These are phyloP conservation scores for Brachycybe producta DNA, from an alignment of 2,888 invertebrate genomes.

Conservation along the genomic window DNA sequence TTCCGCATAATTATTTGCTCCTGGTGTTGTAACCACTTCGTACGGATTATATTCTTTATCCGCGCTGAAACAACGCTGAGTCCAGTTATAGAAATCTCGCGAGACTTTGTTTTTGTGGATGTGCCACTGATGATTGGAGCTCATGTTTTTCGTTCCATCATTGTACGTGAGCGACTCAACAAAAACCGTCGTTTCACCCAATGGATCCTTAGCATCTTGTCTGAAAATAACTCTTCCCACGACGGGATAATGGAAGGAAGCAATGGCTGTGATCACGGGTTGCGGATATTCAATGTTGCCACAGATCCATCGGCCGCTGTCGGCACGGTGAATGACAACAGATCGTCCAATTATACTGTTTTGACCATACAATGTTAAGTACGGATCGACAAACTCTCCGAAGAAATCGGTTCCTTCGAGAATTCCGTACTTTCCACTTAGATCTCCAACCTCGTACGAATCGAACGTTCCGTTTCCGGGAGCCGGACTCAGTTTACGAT, in stretches of 20 bases:
- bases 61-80: slow-evolving; percentile 63
- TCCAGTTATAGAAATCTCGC: slow-evolving; percentile 79
- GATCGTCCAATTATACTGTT: slow-evolving; percentile 68
- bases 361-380: slow-evolving; percentile 65
- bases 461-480: slow-evolving; percentile 61
- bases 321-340: slow-evolving; percentile 53
- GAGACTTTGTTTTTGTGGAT: slow-evolving; percentile 53
- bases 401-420: slow-evolving; percentile 22
- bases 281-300: slow-evolving; percentile 33
- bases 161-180: slow-evolving; percentile 74
- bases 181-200: slow-evolving; percentile 71
- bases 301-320: slow-evolving; percentile 35
- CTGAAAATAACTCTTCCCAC: slow-evolving; percentile 65
- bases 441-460: slow-evolving; percentile 76
- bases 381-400: slow-evolving; percentile 47
- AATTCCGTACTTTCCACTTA: slow-evolving; percentile 61
- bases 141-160: slow-evolving; percentile 51
- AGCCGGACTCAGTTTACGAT: slow-evolving; percentile 35
- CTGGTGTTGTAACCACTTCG: slow-evolving; percentile 41
- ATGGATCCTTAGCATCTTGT: slow-evolving; percentile 63
- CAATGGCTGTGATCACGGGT: slow-evolving; percentile 62
- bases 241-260: slow-evolving; percentile 70
- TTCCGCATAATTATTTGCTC: neutral
- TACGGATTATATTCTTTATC: slow-evolving; percentile 66
- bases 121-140: slow-evolving; percentile 53